Percentiles rank a stretch among this genome's conserved stretches.
Evolutionary conservation across 2,113 vertebrate genomes (phyloP).

Genomic region (Leucosticte australis): DNA sequence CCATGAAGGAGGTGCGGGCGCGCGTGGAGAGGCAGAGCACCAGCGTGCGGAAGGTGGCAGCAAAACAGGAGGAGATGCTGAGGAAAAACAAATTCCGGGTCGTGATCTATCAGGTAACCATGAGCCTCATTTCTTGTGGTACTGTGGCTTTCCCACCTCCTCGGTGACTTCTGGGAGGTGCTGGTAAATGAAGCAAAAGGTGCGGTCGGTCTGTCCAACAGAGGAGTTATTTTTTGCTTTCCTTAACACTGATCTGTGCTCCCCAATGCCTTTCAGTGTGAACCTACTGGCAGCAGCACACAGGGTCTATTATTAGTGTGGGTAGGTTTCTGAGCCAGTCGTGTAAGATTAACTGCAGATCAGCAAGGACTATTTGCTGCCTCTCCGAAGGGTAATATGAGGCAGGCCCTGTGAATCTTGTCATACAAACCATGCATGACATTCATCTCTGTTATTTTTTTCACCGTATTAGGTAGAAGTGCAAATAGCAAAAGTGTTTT

Average conservation of each 20-base stretch:
- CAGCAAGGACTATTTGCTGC: slow-evolving; percentile 77
- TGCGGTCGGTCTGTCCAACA: accelerated
- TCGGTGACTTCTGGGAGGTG: not conserved
- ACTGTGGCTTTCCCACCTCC: not conserved
- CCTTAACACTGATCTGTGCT: not conserved
- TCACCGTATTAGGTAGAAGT: slow-evolving; percentile 18
- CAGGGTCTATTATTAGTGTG: slow-evolving; percentile 74
- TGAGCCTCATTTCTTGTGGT: not conserved
- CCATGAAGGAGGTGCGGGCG: slow-evolving; percentile 89
- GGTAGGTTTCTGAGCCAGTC: slow-evolving; percentile 61
- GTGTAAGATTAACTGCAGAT: slow-evolving; percentile 73
- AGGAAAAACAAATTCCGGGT: slow-evolving; percentile 95
- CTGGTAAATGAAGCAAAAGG: not conserved
- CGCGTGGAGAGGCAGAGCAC: slow-evolving; percentile 89
- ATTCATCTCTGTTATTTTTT: slow-evolving; percentile 54
- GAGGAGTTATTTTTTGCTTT: not conserved
- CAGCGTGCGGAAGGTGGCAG: slow-evolving; percentile 87
- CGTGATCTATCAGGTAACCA: slow-evolving; percentile 94
- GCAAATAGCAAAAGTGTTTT: slow-evolving; percentile 6
- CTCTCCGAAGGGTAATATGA: slow-evolving; percentile 72
- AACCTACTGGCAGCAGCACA: not conserved
- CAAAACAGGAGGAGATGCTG: slow-evolving; percentile 93
- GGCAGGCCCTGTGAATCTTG: slow-evolving; percentile 46
- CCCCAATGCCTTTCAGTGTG: not conserved
- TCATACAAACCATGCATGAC: slow-evolving; percentile 45